Base-by-base conservation (phyloP, 2,888 invertebrate species). In the Apamea anceps region DNA sequence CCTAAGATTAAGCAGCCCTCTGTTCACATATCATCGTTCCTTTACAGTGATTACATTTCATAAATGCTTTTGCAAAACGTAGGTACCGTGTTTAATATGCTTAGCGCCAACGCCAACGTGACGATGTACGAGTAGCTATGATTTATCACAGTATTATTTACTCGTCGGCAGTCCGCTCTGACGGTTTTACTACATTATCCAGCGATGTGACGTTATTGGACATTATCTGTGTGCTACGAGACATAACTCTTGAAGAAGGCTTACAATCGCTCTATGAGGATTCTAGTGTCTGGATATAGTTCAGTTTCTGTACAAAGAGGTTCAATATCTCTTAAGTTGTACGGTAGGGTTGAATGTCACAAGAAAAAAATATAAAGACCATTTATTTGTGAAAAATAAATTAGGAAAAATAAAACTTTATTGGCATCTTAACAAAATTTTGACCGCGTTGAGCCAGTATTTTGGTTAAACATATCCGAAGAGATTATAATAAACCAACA, bases 171-270 rank as follows among this genome's bases (percentile, higher is more conserved):
- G 62, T 32, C 13, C 51, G 10, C 67, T 28, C 73, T 63, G 54
- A 76, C 37, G 72, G 68, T 82, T 78, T 78, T 85, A 78, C 75
- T 63, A 73, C 51, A 78, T 85, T 77, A 75, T 62, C 57, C 67
- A 75, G 68, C 18, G 28, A 65, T 72, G 54, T 75, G 65, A 62
- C 60, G 32, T 32, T 32, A 32, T 32, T 65, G 45, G 1, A 48
- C 8, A 62, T 7, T 21, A 21, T 48, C 70, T 66, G 48, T 51
- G 12, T 8, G 13, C 6, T 42, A 37, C 37, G 42, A 42, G 42
- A 4, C 42, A 42, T 74, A 48, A 10, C 6, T 63, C 13, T 63
- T 45, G 2, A 45, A 13, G 10, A 25, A 73, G 25, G 7, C 15
- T n/a, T 37, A 7, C 21, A 65, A 28, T 51, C 12, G n/a, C 13